Conservation (phyloP, 2,888 invertebrate genomes). For the Ephialtes manifestator region DNA sequence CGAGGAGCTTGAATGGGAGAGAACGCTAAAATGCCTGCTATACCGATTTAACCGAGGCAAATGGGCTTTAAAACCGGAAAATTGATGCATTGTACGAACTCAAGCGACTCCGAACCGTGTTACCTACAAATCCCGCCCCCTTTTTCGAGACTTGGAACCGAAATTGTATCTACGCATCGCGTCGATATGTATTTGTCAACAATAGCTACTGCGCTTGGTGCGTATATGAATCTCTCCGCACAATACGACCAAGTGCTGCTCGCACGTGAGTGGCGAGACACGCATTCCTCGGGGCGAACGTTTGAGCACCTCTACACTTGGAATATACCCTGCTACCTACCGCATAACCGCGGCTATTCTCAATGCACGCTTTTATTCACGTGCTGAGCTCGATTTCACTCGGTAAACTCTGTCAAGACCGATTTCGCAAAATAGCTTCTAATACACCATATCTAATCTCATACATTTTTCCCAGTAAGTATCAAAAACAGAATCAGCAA, state of each 20-base stretch:
- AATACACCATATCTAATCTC: not conserved
- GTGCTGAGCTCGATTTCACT: constrained; percentile 56
- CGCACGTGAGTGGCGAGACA: constrained; percentile 39
- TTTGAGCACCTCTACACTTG: constrained; percentile 8
- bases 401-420: constrained; percentile 23
- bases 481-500: not conserved
- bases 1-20: constrained; percentile 38
- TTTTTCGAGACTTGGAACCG: constrained; percentile 44
- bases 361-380: constrained; percentile 49
- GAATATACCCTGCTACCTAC: constrained; percentile 32
- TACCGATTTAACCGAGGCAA: constrained; percentile 76
- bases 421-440: constrained; percentile 45
- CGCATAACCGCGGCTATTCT: constrained; percentile 50
- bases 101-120: constrained; percentile 55
- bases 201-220: constrained; percentile 48
- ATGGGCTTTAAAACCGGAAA: constrained; percentile 80
- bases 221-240: constrained; percentile 29
- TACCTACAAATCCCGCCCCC: constrained; percentile 44
- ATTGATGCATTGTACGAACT: constrained; percentile 77
- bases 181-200: constrained; percentile 54
- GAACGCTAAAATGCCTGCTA: constrained; percentile 45
- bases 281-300: not conserved
- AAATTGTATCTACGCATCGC: constrained; percentile 41
- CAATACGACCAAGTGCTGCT: constrained; percentile 22
- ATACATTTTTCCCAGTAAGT: not conserved